Conservation (phyloP, 1,140 invertebrate genomes). For the Magallana angulata region DNA sequence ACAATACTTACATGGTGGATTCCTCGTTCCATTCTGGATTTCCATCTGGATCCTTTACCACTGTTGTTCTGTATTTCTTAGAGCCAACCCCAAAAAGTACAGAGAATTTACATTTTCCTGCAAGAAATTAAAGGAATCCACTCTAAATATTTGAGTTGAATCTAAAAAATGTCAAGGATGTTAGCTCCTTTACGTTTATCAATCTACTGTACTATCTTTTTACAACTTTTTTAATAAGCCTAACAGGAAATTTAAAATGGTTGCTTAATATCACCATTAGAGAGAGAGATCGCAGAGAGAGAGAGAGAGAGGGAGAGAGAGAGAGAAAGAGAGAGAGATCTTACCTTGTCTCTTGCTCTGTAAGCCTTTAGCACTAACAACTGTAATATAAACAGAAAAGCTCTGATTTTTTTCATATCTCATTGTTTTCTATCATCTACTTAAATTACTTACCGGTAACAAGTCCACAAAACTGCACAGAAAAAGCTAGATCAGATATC, state of each 20-base stretch:
- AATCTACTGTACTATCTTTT: too few relatives aligned
- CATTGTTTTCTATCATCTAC: neutral
- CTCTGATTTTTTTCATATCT: neutral
- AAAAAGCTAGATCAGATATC: neutral
- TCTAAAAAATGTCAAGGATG: too few relatives aligned
- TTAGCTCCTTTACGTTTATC: too few relatives aligned
- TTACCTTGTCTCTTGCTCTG: constrained; percentile 71
- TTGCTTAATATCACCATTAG: neutral
- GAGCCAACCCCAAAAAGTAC: constrained; percentile 77
- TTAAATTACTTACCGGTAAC: neutral
- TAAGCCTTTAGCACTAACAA: constrained; percentile 69
- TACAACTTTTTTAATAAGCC: too few relatives aligned
- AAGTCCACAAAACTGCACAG: neutral
- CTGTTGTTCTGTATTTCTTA: constrained; percentile 73
- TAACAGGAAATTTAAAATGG: too few relatives aligned
- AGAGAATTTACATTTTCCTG: constrained; percentile 75
- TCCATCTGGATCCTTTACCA: constrained; percentile 71
- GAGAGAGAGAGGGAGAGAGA: neutral
- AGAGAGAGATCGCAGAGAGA: neutral
- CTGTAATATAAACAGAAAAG: constrained; percentile 60
- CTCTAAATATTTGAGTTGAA: too few relatives aligned
- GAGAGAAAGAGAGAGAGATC: neutral
- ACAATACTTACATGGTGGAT: constrained; percentile 71
- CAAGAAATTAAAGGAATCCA: neutral
- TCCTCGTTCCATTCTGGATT: constrained; percentile 78